A percentile compares a stretch with the other conserved stretches of the same genome.
These are phyloP conservation scores for Rhynchonycteris naso DNA, from an alignment of 2,797 vertebrate species.

Conservation along the genomic window DNA sequence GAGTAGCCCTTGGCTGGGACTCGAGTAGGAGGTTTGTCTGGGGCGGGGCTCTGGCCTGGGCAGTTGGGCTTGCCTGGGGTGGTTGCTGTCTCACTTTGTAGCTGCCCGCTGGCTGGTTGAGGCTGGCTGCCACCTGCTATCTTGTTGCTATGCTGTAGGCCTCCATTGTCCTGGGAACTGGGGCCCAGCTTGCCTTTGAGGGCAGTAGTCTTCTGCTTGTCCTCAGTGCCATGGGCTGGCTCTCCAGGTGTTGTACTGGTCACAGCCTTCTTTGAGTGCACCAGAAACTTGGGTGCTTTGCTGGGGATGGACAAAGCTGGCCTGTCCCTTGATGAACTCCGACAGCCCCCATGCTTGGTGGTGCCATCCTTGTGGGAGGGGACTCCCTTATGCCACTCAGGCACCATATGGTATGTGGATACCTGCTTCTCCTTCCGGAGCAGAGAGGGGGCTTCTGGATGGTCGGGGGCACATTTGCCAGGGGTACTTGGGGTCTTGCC, in stretches of 20 bases:
- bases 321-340: conserved; percentile 76
- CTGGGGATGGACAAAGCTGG: fast-evolving
- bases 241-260: neutral
- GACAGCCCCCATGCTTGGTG: neutral
- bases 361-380: conserved; percentile 71
- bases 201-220: conserved; percentile 76
- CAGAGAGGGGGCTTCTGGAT: neutral
- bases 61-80: conserved; percentile 80
- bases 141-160: conserved; percentile 53
- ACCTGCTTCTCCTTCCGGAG: conserved; percentile 69
- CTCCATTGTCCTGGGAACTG: conserved; percentile 81
- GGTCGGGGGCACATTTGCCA: neutral
- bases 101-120: conserved; percentile 75
- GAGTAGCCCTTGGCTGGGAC: conserved; percentile 82
- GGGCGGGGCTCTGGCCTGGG: conserved; percentile 71
- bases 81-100: conserved; percentile 81
- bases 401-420: conserved; percentile 53
- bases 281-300: conserved; percentile 54
- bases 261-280: neutral
- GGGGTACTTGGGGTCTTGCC: fast-evolving
- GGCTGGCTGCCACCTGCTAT: conserved; percentile 75
- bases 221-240: neutral
- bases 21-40: conserved; percentile 84
- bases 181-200: conserved; percentile 84
- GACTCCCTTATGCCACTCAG: conserved; percentile 59